phyloP scores from a whole-genome alignment of 2,113 vertebrate species.

The Salvelinus alpinus region DNA sequence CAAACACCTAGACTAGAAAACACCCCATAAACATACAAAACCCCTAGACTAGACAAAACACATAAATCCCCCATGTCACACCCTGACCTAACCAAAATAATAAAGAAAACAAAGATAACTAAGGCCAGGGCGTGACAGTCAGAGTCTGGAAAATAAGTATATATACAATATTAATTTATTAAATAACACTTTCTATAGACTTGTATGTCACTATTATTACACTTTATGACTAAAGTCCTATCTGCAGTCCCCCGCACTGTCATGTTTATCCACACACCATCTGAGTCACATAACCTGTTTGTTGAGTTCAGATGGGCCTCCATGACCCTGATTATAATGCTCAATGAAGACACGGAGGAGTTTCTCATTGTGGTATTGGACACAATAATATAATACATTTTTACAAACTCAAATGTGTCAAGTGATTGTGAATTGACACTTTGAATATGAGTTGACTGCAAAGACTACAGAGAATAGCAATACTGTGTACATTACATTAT shows the following conservation, averaged over 20 bases:
- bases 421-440: neutral
- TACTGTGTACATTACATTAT: neutral
- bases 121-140: too few species aligned
- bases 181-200: too few species aligned
- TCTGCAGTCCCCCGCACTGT: neutral
- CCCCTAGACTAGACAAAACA: too few species aligned
- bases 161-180: too few species aligned
- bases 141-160: too few species aligned
- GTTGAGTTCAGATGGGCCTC: neutral
- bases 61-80: too few species aligned
- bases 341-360: conserved; percentile 4
- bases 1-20: too few species aligned
- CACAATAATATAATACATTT: neutral
- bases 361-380: neutral
- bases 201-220: neutral
- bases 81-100: too few species aligned
- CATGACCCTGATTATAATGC: neutral
- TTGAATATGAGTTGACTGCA: neutral
- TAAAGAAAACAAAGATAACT: too few species aligned
- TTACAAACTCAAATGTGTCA: neutral
- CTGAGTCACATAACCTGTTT: conserved; percentile 15
- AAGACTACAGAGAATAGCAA: neutral
- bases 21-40: too few species aligned
- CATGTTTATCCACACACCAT: neutral
- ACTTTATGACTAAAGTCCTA: neutral